phyloP scores from a whole-genome alignment of 2,888 invertebrate genomes.

The Drosophila birchii region DNA sequence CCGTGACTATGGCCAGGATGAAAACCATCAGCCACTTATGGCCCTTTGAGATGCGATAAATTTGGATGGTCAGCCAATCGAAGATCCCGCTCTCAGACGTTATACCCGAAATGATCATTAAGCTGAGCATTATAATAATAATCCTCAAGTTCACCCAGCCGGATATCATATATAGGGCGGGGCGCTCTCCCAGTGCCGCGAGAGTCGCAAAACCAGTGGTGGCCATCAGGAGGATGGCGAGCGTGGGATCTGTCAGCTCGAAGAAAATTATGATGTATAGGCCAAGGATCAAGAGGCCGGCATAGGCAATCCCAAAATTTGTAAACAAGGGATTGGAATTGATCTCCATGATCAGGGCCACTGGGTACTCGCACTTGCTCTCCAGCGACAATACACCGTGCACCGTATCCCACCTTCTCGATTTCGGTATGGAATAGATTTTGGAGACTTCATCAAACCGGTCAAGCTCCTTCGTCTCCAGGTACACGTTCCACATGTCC shows the following conservation, averaged over 20 bases:
- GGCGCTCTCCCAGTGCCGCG: conserved; percentile 88
- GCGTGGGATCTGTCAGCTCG: conserved; percentile 87
- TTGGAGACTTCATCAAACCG: fast-evolving
- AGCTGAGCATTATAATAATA: conserved; percentile 88
- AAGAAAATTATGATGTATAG: conserved; percentile 93
- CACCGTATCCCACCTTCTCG: too few relatives aligned
- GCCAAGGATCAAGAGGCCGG: conserved; percentile 88
- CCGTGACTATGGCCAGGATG: conserved; percentile 89
- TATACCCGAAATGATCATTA: conserved; percentile 92
- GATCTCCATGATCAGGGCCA: conserved; percentile 7
- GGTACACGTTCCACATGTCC: conserved; percentile 19
- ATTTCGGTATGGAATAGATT: too few relatives aligned
- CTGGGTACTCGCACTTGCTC: not conserved
- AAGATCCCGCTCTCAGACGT: conserved; percentile 92
- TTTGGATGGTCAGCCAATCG: conserved; percentile 89
- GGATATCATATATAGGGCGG: conserved; percentile 87
- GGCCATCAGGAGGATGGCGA: conserved; percentile 85
- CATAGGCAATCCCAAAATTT: conserved; percentile 89
- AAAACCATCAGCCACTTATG: conserved; percentile 89
- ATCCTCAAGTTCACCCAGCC: conserved; percentile 91
- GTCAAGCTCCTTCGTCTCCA: not conserved
- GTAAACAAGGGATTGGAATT: conserved; percentile 87
- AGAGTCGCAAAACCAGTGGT: conserved; percentile 89
- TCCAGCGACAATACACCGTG: not conserved
- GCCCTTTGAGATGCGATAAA: conserved; percentile 89